Conservation (phyloP, 1,140 invertebrate species). For the Cyphomyrmex costatus region DNA sequence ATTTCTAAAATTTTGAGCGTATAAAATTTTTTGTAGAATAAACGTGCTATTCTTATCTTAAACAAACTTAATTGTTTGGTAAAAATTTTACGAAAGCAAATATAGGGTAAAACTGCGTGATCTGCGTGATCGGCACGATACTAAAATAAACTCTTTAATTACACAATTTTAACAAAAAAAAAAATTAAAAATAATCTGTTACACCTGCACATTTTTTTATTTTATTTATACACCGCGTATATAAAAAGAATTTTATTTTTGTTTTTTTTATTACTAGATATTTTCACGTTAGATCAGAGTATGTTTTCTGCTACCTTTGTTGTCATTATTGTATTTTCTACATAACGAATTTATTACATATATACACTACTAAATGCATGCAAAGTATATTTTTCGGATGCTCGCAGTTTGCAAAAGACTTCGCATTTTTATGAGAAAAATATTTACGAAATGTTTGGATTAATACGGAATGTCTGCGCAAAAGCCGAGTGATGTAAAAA, state of each 20-base stretch:
- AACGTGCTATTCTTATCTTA: slow-evolving; percentile 16
- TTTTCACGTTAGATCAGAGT: neutral
- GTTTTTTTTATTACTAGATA: neutral
- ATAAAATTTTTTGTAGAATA: slow-evolving; percentile 7
- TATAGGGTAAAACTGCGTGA: neutral
- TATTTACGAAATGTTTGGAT: slow-evolving; percentile 47
- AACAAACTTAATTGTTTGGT: slow-evolving; percentile 44
- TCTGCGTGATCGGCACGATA: neutral
- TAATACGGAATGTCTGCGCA: slow-evolving; percentile 14
- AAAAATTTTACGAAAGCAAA: slow-evolving; percentile 26
- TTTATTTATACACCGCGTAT: neutral
- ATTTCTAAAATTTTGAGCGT: neutral
- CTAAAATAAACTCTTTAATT: neutral
- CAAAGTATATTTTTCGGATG: slow-evolving; percentile 27
- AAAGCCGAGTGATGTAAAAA: slow-evolving; percentile 40
- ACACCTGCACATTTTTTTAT: neutral
- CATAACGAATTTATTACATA: neutral
- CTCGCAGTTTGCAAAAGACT: slow-evolving; percentile 25
- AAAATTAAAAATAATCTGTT: neutral
- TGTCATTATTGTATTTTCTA: neutral
- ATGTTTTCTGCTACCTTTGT: neutral
- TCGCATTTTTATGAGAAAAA: slow-evolving; percentile 37
- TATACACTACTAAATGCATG: slow-evolving; percentile 11
- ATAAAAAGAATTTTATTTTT: slow-evolving; percentile 3
- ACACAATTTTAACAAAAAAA: neutral